Evolutionary conservation across 2,113 vertebrate genomes (phyloP).

Genomic region (Calidris pugnax): DNA sequence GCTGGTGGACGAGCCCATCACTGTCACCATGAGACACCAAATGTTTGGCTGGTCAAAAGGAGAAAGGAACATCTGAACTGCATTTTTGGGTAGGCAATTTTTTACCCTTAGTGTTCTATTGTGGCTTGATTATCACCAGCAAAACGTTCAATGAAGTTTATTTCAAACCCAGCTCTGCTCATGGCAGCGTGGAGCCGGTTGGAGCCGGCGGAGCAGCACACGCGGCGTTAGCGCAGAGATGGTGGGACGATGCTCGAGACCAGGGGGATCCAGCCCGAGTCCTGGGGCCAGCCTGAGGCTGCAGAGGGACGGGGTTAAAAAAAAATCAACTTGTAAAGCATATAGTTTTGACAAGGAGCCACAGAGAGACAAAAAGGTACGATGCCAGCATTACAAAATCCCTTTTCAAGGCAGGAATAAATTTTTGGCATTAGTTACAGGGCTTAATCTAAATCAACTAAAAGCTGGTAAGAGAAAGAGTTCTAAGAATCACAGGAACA

Average conservation of each 20-base stretch:
- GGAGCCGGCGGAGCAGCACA: background rate
- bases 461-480: background rate
- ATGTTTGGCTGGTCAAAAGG: accelerated
- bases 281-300: background rate
- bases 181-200: background rate
- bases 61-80: background rate
- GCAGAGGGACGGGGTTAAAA: background rate
- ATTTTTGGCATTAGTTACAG: background rate
- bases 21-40: accelerated
- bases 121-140: background rate
- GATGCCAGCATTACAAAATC: background rate
- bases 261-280: background rate
- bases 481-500: constrained; percentile 15
- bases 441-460: constrained; percentile 12
- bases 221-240: accelerated
- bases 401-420: constrained; percentile 12
- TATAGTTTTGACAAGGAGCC: background rate
- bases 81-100: background rate
- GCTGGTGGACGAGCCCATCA: background rate
- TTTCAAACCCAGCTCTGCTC: background rate
- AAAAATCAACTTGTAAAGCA: background rate
- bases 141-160: background rate
- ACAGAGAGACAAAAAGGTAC: background rate
- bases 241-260: background rate
- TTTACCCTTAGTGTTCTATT: accelerated